Evolutionary conservation across 2,797 vertebrate genomes (phyloP), one percentile per base, ranked within the genome.

Genomic region (Alfaro cultratus): DNA sequence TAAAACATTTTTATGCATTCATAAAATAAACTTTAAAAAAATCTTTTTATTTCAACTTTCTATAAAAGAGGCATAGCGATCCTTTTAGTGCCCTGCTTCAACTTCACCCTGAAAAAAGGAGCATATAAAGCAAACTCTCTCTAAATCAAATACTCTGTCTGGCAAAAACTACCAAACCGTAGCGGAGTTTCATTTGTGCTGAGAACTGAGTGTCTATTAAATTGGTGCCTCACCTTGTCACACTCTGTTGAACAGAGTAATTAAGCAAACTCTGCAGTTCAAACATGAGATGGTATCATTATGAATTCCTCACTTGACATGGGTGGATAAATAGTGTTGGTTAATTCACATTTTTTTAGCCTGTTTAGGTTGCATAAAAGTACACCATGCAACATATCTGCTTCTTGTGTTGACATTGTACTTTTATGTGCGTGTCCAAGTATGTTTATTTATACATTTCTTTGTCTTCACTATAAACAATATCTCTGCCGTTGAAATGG

Each of bases 401-500:
- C 34, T 34, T 53, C 45, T 60, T 67, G 72, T 85, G 83, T 89
- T 84, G 79, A 78, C 60, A 49, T 73, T 83, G 78, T 46, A 64
- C 77, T 76, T 76, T 43, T 81, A 81, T 81, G 78, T 90, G 78
- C 83, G 89, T 88, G 87, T 83, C 55, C 34, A 46, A 75, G 86
- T 87, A 82, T 90, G 87, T 90, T 79, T 86, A 29, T 70, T 70
- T 41, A 70, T 90, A 86, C 86, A 83, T 92, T 84, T 87, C 64
- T 90, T 87, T 86, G 92, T 91, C 93, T 94, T 91, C 89, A 90
- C 89, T 87, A 85, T 92, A 94, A 95, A 95, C 95, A 94, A 95
- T 94, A 94, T 92, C 77, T 91, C 77, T 91, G 87, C 94, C 94
- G 93, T 91, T 95, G 95, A 95, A 96, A 95, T 94, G 92, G 93